These are phyloP conservation scores for Meriones psammophilus DNA, from an alignment of 2,797 vertebrate species.

Conservation along the genomic window DNA sequence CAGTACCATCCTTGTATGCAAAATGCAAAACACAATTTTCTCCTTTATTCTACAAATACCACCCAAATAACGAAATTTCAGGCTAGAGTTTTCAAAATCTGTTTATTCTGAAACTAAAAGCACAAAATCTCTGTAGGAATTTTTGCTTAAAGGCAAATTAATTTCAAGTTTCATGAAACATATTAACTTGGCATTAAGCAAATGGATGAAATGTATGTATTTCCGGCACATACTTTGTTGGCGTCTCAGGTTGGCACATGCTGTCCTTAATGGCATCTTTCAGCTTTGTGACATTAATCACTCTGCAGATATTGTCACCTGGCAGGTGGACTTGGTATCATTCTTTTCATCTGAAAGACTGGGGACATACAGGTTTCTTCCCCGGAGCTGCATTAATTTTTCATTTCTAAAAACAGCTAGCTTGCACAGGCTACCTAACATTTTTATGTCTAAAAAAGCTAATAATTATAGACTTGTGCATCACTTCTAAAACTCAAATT, in stretches of 20 bases:
- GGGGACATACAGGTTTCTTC: constrained; percentile 1
- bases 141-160: constrained; percentile 66
- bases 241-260: not conserved
- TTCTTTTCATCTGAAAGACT: constrained; percentile 39
- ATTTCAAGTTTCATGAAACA: constrained; percentile 40
- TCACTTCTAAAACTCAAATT: not conserved
- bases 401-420: constrained; percentile 52
- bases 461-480: not conserved
- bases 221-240: not conserved
- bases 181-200: constrained; percentile 30
- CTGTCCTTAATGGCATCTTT: not conserved
- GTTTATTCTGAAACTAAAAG: constrained; percentile 54
- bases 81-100: not conserved
- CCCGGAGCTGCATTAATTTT: constrained; percentile 9
- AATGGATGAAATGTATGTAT: constrained; percentile 24
- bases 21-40: not conserved
- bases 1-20: not conserved
- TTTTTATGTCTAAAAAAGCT: not conserved
- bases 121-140: constrained; percentile 39
- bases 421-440: not conserved
- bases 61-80: constrained; percentile 21
- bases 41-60: constrained; percentile 2
- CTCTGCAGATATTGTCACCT: not conserved
- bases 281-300: not conserved
- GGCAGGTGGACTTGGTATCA: not conserved